A percentile compares a stretch with the other conserved stretches of the same genome.
These are phyloP conservation scores for Xenops minutus DNA, from an alignment of 2,797 vertebrate species.

Conservation along the genomic window DNA sequence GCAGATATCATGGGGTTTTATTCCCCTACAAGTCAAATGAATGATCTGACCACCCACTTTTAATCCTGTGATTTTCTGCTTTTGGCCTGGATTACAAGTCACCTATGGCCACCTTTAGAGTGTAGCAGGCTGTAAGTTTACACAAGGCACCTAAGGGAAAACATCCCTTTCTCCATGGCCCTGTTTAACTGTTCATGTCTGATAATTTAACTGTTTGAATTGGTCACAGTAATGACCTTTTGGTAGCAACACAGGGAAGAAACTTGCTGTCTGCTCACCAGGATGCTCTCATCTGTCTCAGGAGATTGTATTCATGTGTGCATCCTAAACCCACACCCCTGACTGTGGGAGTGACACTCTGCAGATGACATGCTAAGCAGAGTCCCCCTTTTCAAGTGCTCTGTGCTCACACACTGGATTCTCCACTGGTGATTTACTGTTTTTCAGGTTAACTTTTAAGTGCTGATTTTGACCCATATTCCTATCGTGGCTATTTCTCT, in stretches of 20 bases:
- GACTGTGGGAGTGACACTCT: rapidly evolving
- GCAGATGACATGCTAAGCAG: not conserved
- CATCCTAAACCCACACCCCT: not conserved
- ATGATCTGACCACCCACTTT: conserved; percentile 62
- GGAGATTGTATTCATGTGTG: not conserved
- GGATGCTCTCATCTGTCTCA: not conserved
- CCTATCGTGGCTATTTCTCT: not conserved
- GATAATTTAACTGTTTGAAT: not conserved
- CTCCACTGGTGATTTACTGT: not conserved
- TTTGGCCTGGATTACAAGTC: conserved; percentile 55
- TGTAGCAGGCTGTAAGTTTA: not conserved
- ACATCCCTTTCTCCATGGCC: not conserved
- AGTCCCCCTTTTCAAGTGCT: not conserved
- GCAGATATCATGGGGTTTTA: not conserved
- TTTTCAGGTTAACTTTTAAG: conserved; percentile 38
- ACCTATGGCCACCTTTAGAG: conserved; percentile 25
- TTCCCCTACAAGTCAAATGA: conserved; percentile 45
- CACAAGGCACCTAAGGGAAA: not conserved
- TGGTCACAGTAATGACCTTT: not conserved
- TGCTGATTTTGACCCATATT: conserved; percentile 53
- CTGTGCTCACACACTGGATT: not conserved
- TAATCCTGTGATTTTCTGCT: conserved; percentile 54
- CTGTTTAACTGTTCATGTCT: not conserved
- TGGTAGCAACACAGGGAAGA: not conserved
- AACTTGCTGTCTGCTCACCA: not conserved